A percentile compares a stretch with the other conserved stretches of the same genome.
Conservation (phyloP, 2,888 invertebrate species). For the Trichacis sp. region DNA sequence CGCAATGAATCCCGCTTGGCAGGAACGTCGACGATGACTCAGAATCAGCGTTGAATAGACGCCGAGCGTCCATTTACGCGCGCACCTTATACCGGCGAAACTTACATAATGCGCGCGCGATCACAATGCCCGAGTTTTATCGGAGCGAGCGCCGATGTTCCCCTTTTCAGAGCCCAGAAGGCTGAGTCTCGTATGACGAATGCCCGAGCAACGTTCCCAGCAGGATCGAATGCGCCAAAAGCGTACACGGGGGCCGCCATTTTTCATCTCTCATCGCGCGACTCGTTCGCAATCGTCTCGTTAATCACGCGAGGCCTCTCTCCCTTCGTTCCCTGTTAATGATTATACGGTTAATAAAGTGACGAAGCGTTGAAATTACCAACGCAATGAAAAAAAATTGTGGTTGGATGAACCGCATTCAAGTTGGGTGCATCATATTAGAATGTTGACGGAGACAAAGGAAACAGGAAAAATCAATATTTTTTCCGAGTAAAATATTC, state of each 20-base stretch:
- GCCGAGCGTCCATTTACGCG: conserved; percentile 3
- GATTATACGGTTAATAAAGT: too few relatives aligned
- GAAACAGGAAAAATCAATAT: too few relatives aligned
- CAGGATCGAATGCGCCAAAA: neutral
- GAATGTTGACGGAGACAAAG: too few relatives aligned
- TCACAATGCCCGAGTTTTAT: conserved; percentile 4
- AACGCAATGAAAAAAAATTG: too few relatives aligned
- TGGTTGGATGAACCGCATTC: too few relatives aligned
- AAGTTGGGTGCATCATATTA: too few relatives aligned
- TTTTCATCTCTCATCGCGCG: too few relatives aligned
- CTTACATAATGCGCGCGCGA: neutral
- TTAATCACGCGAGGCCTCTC: too few relatives aligned
- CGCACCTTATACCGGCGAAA: neutral
- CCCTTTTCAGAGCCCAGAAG: conserved; percentile 2
- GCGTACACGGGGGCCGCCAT: neutral
- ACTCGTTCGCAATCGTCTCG: too few relatives aligned
- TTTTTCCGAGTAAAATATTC: too few relatives aligned
- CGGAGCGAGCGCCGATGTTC: neutral
- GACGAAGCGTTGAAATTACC: too few relatives aligned
- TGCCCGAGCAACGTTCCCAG: neutral
- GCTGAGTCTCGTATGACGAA: neutral
- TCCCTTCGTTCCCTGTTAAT: too few relatives aligned
- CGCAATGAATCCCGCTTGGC: neutral
- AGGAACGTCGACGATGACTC: neutral
- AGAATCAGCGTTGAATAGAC: conserved; percentile 3